phyloP scores from a whole-genome alignment of 2,888 invertebrate genomes.

The Caenorhabditis macrosperma region DNA sequence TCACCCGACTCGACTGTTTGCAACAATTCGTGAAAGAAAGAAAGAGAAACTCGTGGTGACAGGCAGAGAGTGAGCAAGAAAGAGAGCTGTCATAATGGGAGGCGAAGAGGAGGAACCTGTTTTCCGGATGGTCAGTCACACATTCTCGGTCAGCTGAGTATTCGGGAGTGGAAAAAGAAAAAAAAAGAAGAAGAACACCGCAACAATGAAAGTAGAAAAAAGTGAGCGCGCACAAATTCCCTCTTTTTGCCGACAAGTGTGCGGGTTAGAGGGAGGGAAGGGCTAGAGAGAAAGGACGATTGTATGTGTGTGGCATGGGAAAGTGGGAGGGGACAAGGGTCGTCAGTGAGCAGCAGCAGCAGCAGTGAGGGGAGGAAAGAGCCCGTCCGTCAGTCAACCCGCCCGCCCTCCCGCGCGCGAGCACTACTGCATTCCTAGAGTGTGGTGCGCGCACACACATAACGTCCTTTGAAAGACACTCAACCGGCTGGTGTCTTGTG shows the following conservation, averaged over 20 bases:
- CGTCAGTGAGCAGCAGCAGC: conserved; percentile 34
- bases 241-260: conserved; percentile 45
- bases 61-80: conserved; percentile 29
- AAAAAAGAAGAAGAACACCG: conserved; percentile 38
- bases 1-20: conserved; percentile 39
- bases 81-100: conserved; percentile 26
- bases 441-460: conserved; percentile 48
- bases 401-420: conserved; percentile 41
- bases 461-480: conserved; percentile 59
- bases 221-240: conserved; percentile 22
- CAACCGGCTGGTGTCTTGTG: conserved; percentile 46
- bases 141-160: conserved; percentile 45
- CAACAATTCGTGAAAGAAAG: conserved; percentile 21
- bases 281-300: conserved; percentile 44
- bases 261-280: conserved; percentile 28
- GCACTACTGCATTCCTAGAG: conserved; percentile 58
- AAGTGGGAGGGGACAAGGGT: conserved; percentile 59
- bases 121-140: conserved; percentile 28
- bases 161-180: background rate
- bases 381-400: conserved; percentile 46
- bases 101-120: conserved; percentile 17
- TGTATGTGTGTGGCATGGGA: conserved; percentile 55
- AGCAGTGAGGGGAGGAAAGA: conserved; percentile 23
- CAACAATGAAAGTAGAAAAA: conserved; percentile 19
- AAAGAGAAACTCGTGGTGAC: conserved; percentile 16